A percentile compares a stretch with the other conserved stretches of the same genome.
These are phyloP conservation scores for Isotomurus palustris DNA, from an alignment of 2,888 invertebrate species.

Conservation along the genomic window DNA sequence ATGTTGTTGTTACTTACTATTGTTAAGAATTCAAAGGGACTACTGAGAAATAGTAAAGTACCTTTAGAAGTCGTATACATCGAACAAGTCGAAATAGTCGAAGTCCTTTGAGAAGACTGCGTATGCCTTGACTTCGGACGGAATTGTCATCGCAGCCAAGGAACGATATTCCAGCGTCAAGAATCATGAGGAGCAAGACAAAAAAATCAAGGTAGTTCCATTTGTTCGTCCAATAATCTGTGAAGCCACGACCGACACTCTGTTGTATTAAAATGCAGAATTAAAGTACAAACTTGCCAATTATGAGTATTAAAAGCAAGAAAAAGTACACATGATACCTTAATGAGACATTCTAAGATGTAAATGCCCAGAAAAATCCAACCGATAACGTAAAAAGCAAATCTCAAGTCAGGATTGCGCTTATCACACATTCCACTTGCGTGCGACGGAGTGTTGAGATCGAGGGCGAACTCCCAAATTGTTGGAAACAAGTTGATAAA, in stretches of 20 bases:
- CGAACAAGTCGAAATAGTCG: constrained; percentile 53
- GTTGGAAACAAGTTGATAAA: constrained; percentile 42
- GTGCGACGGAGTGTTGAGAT: constrained; percentile 5
- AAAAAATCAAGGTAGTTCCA: constrained; percentile 60
- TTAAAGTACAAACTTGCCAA: too few species aligned
- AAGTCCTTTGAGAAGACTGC: constrained; percentile 54
- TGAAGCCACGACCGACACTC: constrained; percentile 34
- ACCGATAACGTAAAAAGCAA: constrained; percentile 24
- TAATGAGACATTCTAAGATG: constrained; percentile 31
- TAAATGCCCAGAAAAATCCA: constrained; percentile 29
- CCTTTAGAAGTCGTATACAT: constrained; percentile 54
- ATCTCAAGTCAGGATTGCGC: neutral
- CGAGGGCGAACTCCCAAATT: constrained; percentile 50
- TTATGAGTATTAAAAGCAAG: neutral
- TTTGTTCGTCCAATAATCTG: constrained; percentile 52
- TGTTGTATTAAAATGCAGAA: constrained; percentile 13
- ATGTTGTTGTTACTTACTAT: too few species aligned
- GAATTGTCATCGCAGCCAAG: neutral
- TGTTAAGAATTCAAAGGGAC: neutral
- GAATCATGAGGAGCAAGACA: constrained; percentile 51
- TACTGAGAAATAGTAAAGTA: constrained; percentile 15
- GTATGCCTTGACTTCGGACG: constrained; percentile 48
- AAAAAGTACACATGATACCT: constrained; percentile 18
- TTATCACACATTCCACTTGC: neutral
- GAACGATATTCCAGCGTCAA: constrained; percentile 48